Conservation (phyloP, 2,113 vertebrate species). For the Aramus guarauna region DNA sequence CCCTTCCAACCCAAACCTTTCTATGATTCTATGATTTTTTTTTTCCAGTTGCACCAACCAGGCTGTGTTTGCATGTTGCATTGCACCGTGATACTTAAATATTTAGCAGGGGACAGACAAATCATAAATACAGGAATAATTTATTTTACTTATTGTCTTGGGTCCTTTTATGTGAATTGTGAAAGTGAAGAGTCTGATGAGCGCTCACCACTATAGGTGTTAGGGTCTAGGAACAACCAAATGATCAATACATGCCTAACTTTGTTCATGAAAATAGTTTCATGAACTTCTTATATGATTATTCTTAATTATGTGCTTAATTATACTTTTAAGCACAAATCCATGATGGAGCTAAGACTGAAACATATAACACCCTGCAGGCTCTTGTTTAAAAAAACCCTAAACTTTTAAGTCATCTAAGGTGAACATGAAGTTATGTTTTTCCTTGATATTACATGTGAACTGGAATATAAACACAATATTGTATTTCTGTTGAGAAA, state of each 20-base stretch:
- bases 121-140: background rate
- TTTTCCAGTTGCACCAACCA: background rate
- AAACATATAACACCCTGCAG: background rate
- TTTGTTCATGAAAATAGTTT: background rate
- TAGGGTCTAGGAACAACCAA: background rate
- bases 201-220: background rate
- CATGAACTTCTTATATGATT: background rate
- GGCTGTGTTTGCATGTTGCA: background rate
- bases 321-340: background rate
- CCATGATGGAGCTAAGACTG: background rate
- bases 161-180: background rate
- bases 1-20: too few species aligned
- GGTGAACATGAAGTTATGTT: background rate
- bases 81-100: background rate
- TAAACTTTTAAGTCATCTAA: background rate
- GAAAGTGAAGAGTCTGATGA: background rate
- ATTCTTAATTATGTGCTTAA: background rate
- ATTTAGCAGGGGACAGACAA: background rate
- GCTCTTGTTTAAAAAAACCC: background rate
- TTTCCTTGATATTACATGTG: background rate
- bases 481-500: background rate
- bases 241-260: background rate
- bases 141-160: background rate
- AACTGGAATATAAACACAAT: background rate
- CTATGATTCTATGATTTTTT: background rate